A percentile compares a stretch with the other conserved stretches of the same genome.
Evolutionary conservation across 2,888 invertebrate species (phyloP).

Genomic region (Brachylomia viminalis): DNA sequence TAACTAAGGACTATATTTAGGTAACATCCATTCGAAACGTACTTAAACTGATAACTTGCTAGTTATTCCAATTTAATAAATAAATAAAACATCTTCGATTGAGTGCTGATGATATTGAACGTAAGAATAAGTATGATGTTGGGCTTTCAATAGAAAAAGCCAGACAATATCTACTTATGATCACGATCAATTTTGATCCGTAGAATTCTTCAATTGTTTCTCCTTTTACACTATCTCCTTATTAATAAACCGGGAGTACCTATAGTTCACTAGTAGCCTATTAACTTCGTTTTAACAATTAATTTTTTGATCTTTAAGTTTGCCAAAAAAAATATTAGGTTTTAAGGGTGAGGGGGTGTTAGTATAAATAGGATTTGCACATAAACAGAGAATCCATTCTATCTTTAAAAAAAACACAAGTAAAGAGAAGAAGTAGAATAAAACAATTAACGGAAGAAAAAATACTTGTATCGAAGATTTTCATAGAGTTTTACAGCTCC

Average conservation of each 20-base stretch:
- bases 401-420: neutral
- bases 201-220: neutral
- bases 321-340: neutral
- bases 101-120: slow-evolving; percentile 38
- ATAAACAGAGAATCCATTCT: neutral
- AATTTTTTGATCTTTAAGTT: neutral
- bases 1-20: slow-evolving; percentile 67
- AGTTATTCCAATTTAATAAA: neutral
- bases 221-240: too few relatives aligned
- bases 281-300: neutral
- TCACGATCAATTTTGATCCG: slow-evolving; percentile 51
- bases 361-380: neutral
- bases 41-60: slow-evolving; percentile 74
- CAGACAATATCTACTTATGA: slow-evolving; percentile 75
- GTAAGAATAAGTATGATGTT: slow-evolving; percentile 66
- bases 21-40: slow-evolving; percentile 75
- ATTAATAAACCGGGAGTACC: neutral
- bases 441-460: neutral
- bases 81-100: neutral
- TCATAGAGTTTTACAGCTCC: neutral
- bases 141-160: slow-evolving; percentile 67
- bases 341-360: neutral
- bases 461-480: neutral
- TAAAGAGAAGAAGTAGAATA: neutral
- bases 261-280: neutral